Conservation (phyloP, 2,888 invertebrate species). For the Aleiodes leptofemur region DNA sequence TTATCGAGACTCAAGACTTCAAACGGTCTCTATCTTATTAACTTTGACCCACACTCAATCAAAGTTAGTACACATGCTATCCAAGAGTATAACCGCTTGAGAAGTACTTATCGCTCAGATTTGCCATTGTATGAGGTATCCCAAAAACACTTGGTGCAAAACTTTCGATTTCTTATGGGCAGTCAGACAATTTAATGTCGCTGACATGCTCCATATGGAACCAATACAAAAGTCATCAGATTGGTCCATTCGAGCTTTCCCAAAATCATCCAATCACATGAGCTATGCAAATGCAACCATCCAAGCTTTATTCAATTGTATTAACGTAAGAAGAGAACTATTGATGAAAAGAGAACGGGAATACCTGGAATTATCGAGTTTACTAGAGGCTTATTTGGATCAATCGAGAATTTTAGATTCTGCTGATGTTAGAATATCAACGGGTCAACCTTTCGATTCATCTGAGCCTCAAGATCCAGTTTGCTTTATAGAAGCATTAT, state of each 20-base stretch:
- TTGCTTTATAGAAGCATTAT: neutral
- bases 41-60: slow-evolving; percentile 52
- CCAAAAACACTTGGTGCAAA: neutral
- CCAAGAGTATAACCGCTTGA: slow-evolving; percentile 54
- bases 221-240: neutral
- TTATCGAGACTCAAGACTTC: slow-evolving; percentile 53
- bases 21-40: slow-evolving; percentile 55
- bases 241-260: neutral
- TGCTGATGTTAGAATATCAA: neutral
- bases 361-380: neutral
- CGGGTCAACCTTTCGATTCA: neutral
- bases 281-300: neutral
- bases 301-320: neutral
- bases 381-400: neutral
- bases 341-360: neutral
- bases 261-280: neutral
- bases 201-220: neutral
- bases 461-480: too few species aligned
- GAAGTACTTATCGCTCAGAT: slow-evolving; percentile 27
- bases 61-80: slow-evolving; percentile 50
- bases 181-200: neutral
- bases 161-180: slow-evolving; percentile 16
- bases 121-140: neutral
- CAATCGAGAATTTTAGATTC: neutral
- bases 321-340: neutral